Evolutionary conservation across 2,888 invertebrate species (phyloP).

Genomic region (Heterodera filipjevi): DNA sequence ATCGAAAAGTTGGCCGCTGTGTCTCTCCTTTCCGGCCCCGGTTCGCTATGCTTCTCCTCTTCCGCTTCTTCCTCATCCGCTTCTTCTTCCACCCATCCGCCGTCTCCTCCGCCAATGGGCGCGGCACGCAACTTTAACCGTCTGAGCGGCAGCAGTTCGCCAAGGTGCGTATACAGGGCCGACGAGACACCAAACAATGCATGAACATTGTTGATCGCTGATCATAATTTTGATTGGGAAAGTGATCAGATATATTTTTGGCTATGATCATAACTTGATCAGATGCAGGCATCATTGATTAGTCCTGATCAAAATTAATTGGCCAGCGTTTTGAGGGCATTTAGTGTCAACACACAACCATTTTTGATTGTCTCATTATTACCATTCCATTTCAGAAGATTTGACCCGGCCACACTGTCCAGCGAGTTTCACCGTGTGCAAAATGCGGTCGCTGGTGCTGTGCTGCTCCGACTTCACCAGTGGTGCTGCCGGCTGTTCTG

Average conservation of each 20-base stretch:
- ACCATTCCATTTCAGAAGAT: not conserved
- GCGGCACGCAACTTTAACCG: not conserved
- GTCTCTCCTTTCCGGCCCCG: not conserved
- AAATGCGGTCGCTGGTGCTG: conserved; percentile 49
- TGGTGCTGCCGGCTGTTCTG: conserved; percentile 63
- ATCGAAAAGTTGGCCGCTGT: not conserved
- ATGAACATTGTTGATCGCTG: no score
- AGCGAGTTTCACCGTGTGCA: conserved; percentile 23
- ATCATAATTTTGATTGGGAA: not conserved
- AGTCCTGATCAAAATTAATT: no score
- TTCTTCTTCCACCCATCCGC: not conserved
- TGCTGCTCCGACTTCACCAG: conserved; percentile 43
- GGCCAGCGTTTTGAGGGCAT: no score
- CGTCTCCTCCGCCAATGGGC: conserved; percentile 10
- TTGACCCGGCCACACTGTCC: conserved; percentile 6
- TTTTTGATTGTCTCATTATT: no score
- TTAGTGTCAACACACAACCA: no score
- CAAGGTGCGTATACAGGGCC: not conserved
- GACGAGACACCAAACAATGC: not conserved
- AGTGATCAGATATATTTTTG: no score
- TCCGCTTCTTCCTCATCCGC: not conserved
- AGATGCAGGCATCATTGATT: no score
- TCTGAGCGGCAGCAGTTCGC: not conserved
- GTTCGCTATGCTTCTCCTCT: not conserved
- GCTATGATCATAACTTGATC: no score